Percentiles rank a stretch among this genome's conserved stretches.
These are phyloP conservation scores for Eurytoma californica DNA, from an alignment of 2,888 invertebrate species.

Conservation along the genomic window DNA sequence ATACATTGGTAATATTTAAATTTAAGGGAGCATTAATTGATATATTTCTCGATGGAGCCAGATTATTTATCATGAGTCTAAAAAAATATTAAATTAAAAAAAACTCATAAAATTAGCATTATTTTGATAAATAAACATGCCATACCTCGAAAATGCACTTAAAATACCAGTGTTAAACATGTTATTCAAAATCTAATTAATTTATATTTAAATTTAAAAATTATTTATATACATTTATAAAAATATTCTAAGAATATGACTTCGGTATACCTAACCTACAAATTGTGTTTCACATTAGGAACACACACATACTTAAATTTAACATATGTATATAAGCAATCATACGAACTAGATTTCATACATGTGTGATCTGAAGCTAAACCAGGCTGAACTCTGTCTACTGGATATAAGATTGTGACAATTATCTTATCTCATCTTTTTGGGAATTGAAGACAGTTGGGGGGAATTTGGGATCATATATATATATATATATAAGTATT, in stretches of 20 bases:
- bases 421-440: too few species aligned
- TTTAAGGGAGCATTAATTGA: conserved; percentile 67
- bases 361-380: too few species aligned
- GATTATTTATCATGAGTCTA: conserved; percentile 60
- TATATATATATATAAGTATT: too few species aligned
- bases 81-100: conserved; percentile 32
- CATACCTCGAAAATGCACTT: conserved; percentile 64
- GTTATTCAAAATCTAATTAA: not conserved
- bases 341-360: too few species aligned
- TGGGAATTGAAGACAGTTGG: too few species aligned
- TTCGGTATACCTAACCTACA: conserved; percentile 4
- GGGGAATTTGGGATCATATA: too few species aligned
- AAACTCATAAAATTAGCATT: not conserved
- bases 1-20: conserved; percentile 70
- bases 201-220: not conserved
- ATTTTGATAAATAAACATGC: conserved; percentile 3
- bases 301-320: not conserved
- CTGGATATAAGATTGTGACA: too few species aligned
- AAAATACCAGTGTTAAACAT: conserved; percentile 57
- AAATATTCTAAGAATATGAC: not conserved
- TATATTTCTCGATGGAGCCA: conserved; percentile 64
- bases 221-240: conserved; percentile 2
- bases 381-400: too few species aligned
- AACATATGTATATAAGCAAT: not conserved
- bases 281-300: not conserved